Evolutionary conservation across 2,888 invertebrate species (phyloP).

Genomic region (Sarcophaga caerulescens): DNA sequence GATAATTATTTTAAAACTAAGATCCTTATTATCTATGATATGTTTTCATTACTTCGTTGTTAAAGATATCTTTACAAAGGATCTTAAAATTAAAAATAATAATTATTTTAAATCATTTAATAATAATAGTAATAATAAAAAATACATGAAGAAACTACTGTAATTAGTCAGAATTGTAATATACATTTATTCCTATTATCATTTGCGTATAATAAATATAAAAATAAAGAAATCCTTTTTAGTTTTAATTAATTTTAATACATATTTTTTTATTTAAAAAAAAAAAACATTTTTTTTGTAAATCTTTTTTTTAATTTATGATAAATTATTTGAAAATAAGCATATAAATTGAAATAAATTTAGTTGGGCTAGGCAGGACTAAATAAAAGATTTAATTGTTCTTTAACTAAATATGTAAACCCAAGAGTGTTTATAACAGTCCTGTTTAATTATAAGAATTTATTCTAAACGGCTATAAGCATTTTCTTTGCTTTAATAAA

Average conservation of each 20-base stretch:
- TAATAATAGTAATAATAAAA: neutral
- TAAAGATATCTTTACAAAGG: no score
- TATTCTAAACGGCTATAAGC: neutral
- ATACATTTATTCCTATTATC: conserved; percentile 24
- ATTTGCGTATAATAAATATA: no score
- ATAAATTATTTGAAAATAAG: no score
- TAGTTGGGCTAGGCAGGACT: no score
- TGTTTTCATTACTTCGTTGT: no score
- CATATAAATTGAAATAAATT: no score
- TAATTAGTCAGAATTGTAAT: conserved; percentile 31
- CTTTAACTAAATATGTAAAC: neutral
- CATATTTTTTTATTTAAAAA: neutral
- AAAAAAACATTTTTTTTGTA: neutral
- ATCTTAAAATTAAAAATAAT: no score
- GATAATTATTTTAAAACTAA: no score
- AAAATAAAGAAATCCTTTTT: neutral
- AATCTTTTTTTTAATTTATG: no score
- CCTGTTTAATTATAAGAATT: neutral
- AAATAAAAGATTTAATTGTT: neutral
- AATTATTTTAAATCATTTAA: neutral
- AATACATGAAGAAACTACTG: neutral
- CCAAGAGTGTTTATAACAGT: neutral
- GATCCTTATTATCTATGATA: no score
- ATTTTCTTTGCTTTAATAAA: conserved; percentile 34
- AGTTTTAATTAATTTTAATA: conserved; percentile 5